Conservation (phyloP, 2,113 vertebrate species). For the Hemibagrus wyckioides region DNA sequence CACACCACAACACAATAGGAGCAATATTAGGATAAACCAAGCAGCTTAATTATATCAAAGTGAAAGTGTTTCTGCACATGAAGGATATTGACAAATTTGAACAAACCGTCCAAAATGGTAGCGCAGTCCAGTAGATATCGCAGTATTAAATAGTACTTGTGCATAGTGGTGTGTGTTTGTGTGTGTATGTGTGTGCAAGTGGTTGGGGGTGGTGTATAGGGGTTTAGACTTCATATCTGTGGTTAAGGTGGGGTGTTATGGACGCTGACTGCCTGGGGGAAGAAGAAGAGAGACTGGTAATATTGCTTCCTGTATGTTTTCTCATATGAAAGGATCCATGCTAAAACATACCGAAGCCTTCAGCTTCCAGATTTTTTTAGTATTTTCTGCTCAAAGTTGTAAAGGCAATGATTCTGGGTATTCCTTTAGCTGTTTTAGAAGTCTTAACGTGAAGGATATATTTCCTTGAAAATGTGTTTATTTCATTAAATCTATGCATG, state of each 20-base stretch:
- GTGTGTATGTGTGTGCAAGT: too few species aligned
- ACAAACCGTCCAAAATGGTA: neutral
- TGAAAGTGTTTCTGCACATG: neutral
- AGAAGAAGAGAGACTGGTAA: neutral
- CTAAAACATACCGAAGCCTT: neutral
- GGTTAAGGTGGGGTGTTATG: neutral
- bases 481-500: neutral
- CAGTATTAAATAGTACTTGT: neutral
- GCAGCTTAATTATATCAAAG: neutral
- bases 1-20: neutral
- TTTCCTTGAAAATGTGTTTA: neutral
- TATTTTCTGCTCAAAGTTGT: neutral
- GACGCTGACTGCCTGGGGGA: neutral
- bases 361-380: neutral
- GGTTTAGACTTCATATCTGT: neutral
- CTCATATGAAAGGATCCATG: neutral
- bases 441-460: neutral
- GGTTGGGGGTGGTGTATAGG: neutral
- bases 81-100: neutral
- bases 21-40: neutral
- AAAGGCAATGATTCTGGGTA: neutral
- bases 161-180: neutral
- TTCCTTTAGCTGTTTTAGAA: neutral
- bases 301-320: neutral
- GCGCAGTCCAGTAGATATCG: neutral